Conservation (phyloP, 1,140 invertebrate species). For the Monochamus saltuarius region DNA sequence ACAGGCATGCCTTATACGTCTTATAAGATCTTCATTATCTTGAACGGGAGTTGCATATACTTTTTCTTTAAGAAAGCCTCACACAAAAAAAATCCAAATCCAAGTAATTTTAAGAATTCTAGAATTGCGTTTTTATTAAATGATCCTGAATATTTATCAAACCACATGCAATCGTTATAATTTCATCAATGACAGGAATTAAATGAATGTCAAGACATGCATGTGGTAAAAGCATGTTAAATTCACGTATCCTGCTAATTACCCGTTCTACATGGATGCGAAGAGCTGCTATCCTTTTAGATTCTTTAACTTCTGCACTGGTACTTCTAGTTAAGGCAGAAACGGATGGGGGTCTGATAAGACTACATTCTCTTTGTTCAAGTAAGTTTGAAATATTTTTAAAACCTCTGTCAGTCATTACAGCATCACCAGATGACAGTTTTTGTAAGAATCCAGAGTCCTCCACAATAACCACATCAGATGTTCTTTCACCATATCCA, state of each 20-base stretch:
- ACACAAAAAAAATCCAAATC: too few relatives aligned
- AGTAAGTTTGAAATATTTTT: slow-evolving; percentile 46
- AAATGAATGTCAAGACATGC: slow-evolving; percentile 32
- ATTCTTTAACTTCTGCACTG: slow-evolving; percentile 30
- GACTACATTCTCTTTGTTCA: slow-evolving; percentile 30
- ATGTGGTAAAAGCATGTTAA: slow-evolving; percentile 44
- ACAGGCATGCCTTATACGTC: too few relatives aligned
- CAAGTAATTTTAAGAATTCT: too few relatives aligned
- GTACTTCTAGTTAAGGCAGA: too few relatives aligned
- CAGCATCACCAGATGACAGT: slow-evolving; percentile 28
- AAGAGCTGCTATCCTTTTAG: slow-evolving; percentile 46
- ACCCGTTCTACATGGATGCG: slow-evolving; percentile 33
- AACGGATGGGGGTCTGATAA: slow-evolving; percentile 42
- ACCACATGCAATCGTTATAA: too few relatives aligned
- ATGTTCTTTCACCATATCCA: slow-evolving; percentile 44
- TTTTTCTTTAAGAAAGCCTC: too few relatives aligned
- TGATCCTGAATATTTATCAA: too few relatives aligned
- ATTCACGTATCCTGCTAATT: slow-evolving; percentile 40
- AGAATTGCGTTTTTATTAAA: too few relatives aligned
- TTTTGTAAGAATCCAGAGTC: slow-evolving; percentile 41
- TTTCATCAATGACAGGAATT: neutral
- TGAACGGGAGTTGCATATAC: too few relatives aligned
- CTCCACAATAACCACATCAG: slow-evolving; percentile 42
- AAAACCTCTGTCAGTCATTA: slow-evolving; percentile 51
- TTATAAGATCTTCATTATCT: too few relatives aligned